Conservation (phyloP, 1,140 invertebrate species). For the Pogonomyrmex barbatus region DNA sequence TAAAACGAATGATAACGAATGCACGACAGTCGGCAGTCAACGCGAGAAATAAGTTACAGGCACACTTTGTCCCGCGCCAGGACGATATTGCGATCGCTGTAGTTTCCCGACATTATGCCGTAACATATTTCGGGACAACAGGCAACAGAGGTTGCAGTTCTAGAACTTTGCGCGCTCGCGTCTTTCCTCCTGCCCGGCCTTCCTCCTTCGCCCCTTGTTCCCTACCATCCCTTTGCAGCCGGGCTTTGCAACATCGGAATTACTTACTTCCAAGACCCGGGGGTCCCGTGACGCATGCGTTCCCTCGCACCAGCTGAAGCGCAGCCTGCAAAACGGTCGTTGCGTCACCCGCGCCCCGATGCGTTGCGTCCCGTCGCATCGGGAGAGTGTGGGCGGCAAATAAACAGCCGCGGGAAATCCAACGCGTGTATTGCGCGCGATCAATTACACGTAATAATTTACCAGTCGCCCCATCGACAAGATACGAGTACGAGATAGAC, state of each 20-base stretch:
- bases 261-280: conserved; percentile 33
- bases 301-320: conserved; percentile 10
- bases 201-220: not conserved
- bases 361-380: not conserved
- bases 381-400: not conserved
- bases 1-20: conserved; percentile 64
- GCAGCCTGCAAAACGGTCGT: conserved; percentile 25
- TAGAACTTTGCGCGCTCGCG: conserved; percentile 27
- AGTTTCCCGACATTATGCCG: conserved; percentile 38
- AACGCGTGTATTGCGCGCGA: not conserved
- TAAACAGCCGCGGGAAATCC: conserved; percentile 33
- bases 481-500: conserved; percentile 12
- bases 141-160: conserved; percentile 56
- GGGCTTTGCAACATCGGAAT: conserved; percentile 45
- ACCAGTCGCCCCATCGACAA: not conserved
- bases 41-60: conserved; percentile 58
- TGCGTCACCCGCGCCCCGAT: not conserved
- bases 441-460: conserved; percentile 49
- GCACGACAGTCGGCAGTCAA: conserved; percentile 57
- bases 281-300: conserved; percentile 19
- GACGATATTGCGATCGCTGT: conserved; percentile 48
- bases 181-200: conserved; percentile 6
- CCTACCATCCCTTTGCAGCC: conserved; percentile 40
- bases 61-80: conserved; percentile 4
- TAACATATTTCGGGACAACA: conserved; percentile 47